Evolutionary conservation across 2,888 invertebrate genomes (phyloP), one percentile per base, ranked within the genome.

Genomic region (Catocala fraxini): DNA sequence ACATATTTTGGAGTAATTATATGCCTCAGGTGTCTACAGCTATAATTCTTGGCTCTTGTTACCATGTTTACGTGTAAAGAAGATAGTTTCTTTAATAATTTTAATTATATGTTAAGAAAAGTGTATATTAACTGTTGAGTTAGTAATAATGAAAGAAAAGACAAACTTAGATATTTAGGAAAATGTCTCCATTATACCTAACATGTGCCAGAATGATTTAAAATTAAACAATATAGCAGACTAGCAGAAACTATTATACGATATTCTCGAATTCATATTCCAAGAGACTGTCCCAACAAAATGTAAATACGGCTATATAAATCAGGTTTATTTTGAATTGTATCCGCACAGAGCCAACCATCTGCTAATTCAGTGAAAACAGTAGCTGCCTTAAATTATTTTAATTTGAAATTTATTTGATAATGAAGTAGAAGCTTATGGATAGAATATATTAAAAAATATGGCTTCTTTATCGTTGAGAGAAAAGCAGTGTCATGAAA

Each of bases 311-410:
- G 78, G 63, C 13, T 56, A 55, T 70, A 87, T 89, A 89, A 89
- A 89, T 90, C 84, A 82, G 71, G 74, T 81, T 84, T 75, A 78
- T 71, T 71, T 72, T 73, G 75, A 80, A 82, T 79, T 71, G 81
- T 79, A 68, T 71, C 73, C 73, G 67, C 58, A 62, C 49, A 46
- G 54, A 62, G 67, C 59, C 71, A 61, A 83, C 85, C 90, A 89
- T 90, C 89, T 89, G 90, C 83, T 89, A 87, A 88, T 87, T 84
- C 83, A 80, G 81, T 82, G 79, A 79, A 85, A 83, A 82, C 83
- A 77, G 73, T 77, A 66, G 62, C 68, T 59, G 67, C 61, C 71
- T 72, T 77, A 74, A 69, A 77, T 75, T 70, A 75, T 71, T 68
- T n/a, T 56, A 71, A 72, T 74, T 71, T 70, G 58, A 59, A 65